phyloP scores from a whole-genome alignment of 2,888 invertebrate species.

The Diadegma fenestrale region DNA sequence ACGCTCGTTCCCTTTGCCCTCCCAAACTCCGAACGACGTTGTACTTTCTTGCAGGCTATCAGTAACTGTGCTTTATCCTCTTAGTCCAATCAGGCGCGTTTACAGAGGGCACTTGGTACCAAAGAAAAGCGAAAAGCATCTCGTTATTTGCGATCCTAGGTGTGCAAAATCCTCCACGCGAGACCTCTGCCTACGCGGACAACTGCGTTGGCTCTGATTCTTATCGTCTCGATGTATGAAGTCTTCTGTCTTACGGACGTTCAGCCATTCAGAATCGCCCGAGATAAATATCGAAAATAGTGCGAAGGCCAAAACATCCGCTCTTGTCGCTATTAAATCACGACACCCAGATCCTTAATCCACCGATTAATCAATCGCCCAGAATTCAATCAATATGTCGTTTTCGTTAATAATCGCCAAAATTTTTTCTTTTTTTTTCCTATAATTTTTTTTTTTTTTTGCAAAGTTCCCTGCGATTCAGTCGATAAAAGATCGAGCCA shows the following conservation, averaged over 20 bases:
- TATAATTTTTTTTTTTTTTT: not conserved
- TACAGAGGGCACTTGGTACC: not conserved
- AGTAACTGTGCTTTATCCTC: slow-evolving; percentile 22
- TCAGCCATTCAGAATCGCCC: slow-evolving; percentile 7
- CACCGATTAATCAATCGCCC: not conserved
- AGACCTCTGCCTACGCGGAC: not conserved
- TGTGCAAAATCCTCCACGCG: not conserved
- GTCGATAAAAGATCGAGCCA: slow-evolving; percentile 39
- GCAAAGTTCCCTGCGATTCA: slow-evolving; percentile 10
- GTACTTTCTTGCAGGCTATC: slow-evolving; percentile 4
- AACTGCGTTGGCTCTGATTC: not conserved
- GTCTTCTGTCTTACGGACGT: slow-evolving; percentile 48
- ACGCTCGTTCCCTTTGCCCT: slow-evolving; percentile 3
- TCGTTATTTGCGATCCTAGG: slow-evolving; percentile 7
- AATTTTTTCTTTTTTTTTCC: not conserved
- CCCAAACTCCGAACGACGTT: slow-evolving; percentile 6
- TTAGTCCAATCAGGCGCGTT: slow-evolving; percentile 6
- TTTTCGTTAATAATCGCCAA: not conserved
- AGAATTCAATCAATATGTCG: not conserved
- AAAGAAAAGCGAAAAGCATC: slow-evolving; percentile 4
- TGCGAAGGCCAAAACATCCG: not conserved
- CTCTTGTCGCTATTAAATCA: not conserved
- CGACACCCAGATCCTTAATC: not conserved
- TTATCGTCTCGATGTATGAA: slow-evolving; percentile 35
- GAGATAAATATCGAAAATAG: slow-evolving; percentile 10